A percentile compares a stretch with the other conserved stretches of the same genome.
phyloP scores from a whole-genome alignment of 2,888 invertebrate genomes.

The Callimorpha dominula region DNA sequence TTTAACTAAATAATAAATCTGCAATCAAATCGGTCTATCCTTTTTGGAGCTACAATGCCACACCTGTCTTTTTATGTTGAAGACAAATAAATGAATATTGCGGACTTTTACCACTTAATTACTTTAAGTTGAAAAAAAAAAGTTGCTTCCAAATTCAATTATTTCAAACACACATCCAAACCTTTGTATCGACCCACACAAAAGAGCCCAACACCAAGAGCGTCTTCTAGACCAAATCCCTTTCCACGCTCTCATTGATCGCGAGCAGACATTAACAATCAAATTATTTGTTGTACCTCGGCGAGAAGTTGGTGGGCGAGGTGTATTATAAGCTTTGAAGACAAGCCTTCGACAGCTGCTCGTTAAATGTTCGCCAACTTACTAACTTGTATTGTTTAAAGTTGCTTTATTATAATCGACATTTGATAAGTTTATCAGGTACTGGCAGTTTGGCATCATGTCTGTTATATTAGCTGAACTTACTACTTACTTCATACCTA shows the following conservation, averaged over 20 bases:
- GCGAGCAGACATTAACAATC: background rate
- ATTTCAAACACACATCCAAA: too few relatives aligned
- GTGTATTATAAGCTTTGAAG: background rate
- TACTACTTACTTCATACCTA: background rate
- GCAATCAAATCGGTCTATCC: too few relatives aligned
- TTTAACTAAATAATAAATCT: too few relatives aligned
- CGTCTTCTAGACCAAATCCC: background rate
- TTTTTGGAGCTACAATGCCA: too few relatives aligned
- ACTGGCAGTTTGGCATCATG: background rate
- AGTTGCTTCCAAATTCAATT: too few relatives aligned
- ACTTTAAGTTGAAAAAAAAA: too few relatives aligned
- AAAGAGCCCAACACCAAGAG: background rate
- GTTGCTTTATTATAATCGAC: slow-evolving; percentile 8
- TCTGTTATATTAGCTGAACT: background rate
- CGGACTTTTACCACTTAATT: too few relatives aligned
- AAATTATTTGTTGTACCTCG: background rate
- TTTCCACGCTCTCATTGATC: background rate
- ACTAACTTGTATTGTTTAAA: slow-evolving; percentile 11
- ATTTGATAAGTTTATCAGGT: background rate
- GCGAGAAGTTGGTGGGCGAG: background rate
- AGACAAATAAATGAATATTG: too few relatives aligned
- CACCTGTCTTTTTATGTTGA: too few relatives aligned
- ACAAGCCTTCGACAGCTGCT: background rate
- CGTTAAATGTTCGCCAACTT: background rate
- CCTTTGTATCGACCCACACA: background rate